Evolutionary conservation across 2,888 invertebrate genomes (phyloP), one percentile per base, ranked within the genome.

Genomic region (Balanococcus diminutus): DNA sequence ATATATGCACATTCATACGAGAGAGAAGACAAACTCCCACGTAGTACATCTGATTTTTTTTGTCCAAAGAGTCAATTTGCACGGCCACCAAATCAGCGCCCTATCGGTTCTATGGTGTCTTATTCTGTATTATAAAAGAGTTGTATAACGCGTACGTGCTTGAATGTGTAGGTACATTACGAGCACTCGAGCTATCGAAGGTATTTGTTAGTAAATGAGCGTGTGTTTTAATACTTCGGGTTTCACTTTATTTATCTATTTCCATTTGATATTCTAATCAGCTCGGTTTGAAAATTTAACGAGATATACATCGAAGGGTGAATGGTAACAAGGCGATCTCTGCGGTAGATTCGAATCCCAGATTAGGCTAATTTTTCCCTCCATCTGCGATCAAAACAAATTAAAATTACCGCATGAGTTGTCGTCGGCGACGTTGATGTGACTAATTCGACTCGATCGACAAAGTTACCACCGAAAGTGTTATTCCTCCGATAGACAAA

Each of bases 141-240:
- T 67, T 67, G 67, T 67, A 67, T 28, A 67, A 67, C 67, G 1
- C 14, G 67, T 67, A 67, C 67, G 67, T 67, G 67, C 67, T 67
- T 67, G 67, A 67, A 67, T 67, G 67, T 67, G 28, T 46, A 46
- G 46, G 39, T 46, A 46, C 28, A 67, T 67, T 67, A 67, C 67
- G 67, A 67, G 28, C 67, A 0, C 61, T 25, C 61, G 25, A 67
- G 61, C 61, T 28, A 67, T 11, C 28, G 16, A 25, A 25, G 16
- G 56, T 56, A 56, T 56, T 56, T 56, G 56, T 56, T 56, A 22
- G 56, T 56, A 67, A 28, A 25, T 16, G 28, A 67, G 67, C 67
- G 14, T 28, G 67, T 67, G 67, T 67, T 56, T 56, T 9, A 0
- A 28, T 28, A 67, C 28, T 28, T 67, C 67, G 28, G 28, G 67